These are phyloP conservation scores for Leptonema lineaticorne DNA, from an alignment of 1,140 invertebrate species.

Conservation along the genomic window DNA sequence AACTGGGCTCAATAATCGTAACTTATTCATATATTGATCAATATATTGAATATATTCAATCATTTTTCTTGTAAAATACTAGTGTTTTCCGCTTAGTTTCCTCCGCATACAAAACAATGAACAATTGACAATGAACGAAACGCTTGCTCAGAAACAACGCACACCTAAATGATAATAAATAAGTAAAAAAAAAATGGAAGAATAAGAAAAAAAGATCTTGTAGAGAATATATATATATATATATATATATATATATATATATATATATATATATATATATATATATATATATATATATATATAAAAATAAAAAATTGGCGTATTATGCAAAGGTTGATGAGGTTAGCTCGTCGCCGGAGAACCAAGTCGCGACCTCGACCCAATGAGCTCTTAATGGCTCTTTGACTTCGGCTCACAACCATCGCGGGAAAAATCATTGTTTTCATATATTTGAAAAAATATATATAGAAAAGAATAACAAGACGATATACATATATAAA, in stretches of 20 bases:
- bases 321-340: conserved; percentile 30
- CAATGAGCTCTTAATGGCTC: conserved; percentile 29
- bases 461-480: too few species aligned
- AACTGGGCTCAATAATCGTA: too few species aligned
- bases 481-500: too few species aligned
- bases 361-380: conserved; percentile 24
- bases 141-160: neutral
- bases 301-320: conserved; percentile 5
- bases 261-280: neutral
- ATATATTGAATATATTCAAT: too few species aligned
- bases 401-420: conserved; percentile 8
- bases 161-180: too few species aligned
- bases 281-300: neutral
- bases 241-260: neutral
- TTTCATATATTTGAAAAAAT: too few species aligned
- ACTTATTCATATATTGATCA: too few species aligned
- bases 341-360: conserved; percentile 16
- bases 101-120: conserved; percentile 8
- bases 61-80: too few species aligned
- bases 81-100: neutral
- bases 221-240: neutral
- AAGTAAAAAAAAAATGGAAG: too few species aligned
- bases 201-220: too few species aligned
- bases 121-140: neutral
- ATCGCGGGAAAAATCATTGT: conserved; percentile 20